Evolutionary conservation across 1,140 invertebrate species (phyloP).

Genomic region (Bombyx mandarina): DNA sequence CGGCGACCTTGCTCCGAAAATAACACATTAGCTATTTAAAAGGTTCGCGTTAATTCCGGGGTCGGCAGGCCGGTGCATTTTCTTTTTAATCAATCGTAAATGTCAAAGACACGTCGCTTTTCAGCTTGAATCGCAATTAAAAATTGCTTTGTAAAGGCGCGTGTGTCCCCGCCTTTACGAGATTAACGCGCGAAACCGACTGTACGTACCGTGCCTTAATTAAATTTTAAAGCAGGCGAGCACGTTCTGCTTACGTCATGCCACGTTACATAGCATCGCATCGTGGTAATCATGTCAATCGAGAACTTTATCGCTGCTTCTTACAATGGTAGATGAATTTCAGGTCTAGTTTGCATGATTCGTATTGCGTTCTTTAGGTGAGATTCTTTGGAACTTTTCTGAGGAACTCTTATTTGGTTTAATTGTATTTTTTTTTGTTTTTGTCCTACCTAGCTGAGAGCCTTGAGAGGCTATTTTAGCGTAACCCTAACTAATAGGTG

Average conservation of each 20-base stretch:
- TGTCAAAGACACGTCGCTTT: slow-evolving; percentile 38
- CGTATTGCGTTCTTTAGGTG: too few species aligned
- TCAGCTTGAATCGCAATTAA: slow-evolving; percentile 37
- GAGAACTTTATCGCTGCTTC: not conserved
- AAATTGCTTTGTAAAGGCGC: slow-evolving; percentile 42
- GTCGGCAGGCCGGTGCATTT: slow-evolving; percentile 20
- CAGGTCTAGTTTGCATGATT: too few species aligned
- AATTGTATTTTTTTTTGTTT: not conserved
- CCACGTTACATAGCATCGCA: not conserved
- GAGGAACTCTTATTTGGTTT: not conserved
- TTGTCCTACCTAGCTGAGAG: too few species aligned
- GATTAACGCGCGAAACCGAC: slow-evolving; percentile 39
- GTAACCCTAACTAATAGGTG: too few species aligned
- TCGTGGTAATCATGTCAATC: not conserved
- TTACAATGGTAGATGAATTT: too few species aligned
- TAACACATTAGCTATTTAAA: slow-evolving; percentile 13
- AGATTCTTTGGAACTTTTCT: too few species aligned
- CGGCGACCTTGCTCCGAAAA: too few species aligned
- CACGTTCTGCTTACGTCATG: not conserved
- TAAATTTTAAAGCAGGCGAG: slow-evolving; percentile 32
- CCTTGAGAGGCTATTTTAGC: too few species aligned
- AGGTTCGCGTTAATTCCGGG: slow-evolving; percentile 16
- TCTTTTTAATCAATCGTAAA: slow-evolving; percentile 50
- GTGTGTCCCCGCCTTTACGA: slow-evolving; percentile 39
- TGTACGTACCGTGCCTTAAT: slow-evolving; percentile 29